Percentiles rank a stretch among this genome's conserved stretches.
phyloP scores from a whole-genome alignment of 2,113 vertebrate genomes.

The Clarias gariepinus region DNA sequence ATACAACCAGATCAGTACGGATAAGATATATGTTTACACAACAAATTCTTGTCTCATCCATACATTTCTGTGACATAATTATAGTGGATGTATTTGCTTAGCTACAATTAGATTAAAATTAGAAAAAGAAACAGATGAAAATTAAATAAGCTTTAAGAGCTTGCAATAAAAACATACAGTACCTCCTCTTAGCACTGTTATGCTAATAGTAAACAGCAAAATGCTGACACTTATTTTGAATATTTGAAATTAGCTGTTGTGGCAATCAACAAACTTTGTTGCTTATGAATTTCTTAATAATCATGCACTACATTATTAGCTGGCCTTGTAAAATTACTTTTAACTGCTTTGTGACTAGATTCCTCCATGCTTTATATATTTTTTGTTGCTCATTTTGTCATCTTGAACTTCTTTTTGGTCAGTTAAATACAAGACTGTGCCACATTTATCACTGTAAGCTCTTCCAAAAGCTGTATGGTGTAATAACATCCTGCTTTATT shows the following conservation, averaged over 20 bases:
- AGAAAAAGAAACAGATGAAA: not conserved
- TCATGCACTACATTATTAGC: not conserved
- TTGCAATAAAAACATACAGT: not conserved
- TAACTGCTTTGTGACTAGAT: not conserved
- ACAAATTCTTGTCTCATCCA: not conserved
- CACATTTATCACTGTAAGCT: not conserved
- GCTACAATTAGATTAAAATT: slow-evolving; percentile 30
- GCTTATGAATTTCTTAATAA: not conserved
- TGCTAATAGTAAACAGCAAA: not conserved
- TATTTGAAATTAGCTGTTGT: not conserved
- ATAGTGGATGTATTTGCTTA: slow-evolving; percentile 32
- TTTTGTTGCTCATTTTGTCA: not conserved
- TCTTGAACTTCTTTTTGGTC: not conserved
- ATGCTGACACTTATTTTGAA: not conserved
- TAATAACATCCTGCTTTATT: not conserved
- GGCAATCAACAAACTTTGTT: not conserved
- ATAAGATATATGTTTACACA: not conserved
- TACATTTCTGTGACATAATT: slow-evolving; percentile 10
- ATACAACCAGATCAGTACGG: too few relatives aligned
- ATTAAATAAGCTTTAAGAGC: not conserved
- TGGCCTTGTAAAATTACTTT: not conserved
- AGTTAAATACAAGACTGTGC: not conserved
- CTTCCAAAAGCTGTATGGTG: not conserved
- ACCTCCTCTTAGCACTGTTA: not conserved
- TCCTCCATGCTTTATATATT: not conserved